phyloP scores from a whole-genome alignment of 2,113 vertebrate species.

The Epinephelus moara region DNA sequence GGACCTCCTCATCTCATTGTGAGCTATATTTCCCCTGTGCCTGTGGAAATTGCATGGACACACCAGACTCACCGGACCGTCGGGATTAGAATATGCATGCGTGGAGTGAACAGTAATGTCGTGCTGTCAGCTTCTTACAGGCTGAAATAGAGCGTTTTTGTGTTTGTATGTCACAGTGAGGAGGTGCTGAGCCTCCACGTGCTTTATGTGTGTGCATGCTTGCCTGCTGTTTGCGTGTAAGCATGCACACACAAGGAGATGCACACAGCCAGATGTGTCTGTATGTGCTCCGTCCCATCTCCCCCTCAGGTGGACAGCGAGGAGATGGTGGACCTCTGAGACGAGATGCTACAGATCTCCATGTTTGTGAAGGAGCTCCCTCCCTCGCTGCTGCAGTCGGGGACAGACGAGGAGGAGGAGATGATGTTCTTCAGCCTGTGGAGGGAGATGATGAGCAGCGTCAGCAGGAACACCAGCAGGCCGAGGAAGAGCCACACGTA shows the following conservation, averaged over 20 bases:
- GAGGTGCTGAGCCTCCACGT: not conserved
- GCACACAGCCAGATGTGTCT: not conserved
- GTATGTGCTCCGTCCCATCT: constrained; percentile 59
- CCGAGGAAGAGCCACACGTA: constrained; percentile 98
- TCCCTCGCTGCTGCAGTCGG: constrained; percentile 91
- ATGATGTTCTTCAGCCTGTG: constrained; percentile 98
- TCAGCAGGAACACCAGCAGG: constrained; percentile 93
- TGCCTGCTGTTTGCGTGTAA: constrained; percentile 5
- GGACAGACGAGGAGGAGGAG: constrained; percentile 93
- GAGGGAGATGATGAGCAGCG: constrained; percentile 93
- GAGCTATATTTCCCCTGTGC: constrained; percentile 13
- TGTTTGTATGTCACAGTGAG: constrained; percentile 34
- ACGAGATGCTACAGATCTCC: constrained; percentile 97
- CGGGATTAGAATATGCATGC: constrained; percentile 36
- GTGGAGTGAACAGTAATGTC: not conserved
- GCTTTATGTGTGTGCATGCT: constrained; percentile 10
- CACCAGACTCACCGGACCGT: not conserved
- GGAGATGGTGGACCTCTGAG: constrained; percentile 92
- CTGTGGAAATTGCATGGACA: not conserved
- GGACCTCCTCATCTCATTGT: constrained; percentile 25
- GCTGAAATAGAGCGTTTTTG: constrained; percentile 28
- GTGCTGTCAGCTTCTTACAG: not conserved
- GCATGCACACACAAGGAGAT: constrained; percentile 1
- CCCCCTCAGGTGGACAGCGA: constrained; percentile 89
- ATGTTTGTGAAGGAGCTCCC: constrained; percentile 98